Percentiles rank a stretch among this genome's conserved stretches.
Evolutionary conservation across 2,888 invertebrate genomes (phyloP).

Genomic region (Cyaniris semiargus): DNA sequence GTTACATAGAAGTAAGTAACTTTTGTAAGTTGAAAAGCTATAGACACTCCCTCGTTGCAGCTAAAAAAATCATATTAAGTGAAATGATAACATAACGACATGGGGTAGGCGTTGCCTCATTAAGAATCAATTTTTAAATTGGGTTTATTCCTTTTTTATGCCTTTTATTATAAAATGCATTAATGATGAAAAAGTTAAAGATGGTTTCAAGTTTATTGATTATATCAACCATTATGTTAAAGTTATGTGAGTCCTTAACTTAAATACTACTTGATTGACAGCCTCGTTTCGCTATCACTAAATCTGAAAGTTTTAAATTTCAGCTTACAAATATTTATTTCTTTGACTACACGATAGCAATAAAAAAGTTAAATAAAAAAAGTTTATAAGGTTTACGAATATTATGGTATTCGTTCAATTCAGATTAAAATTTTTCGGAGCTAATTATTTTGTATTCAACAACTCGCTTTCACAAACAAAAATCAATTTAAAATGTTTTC

Average conservation of each 20-base stretch:
- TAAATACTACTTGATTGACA: too few species aligned
- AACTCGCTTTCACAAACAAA: not conserved
- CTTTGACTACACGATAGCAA: too few species aligned
- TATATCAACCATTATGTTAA: too few species aligned
- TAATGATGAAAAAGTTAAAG: too few species aligned
- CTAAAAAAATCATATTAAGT: not conserved
- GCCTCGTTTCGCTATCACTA: too few species aligned
- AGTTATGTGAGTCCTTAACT: too few species aligned
- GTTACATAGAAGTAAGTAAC: too few species aligned
- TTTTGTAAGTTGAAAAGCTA: not conserved
- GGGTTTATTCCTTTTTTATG: not conserved
- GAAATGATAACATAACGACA: not conserved
- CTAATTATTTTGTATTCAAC: not conserved
- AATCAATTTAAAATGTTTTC: slow-evolving; percentile 11
- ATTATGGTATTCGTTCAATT: not conserved
- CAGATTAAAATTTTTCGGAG: not conserved
- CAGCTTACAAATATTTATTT: too few species aligned
- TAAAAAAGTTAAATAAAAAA: too few species aligned
- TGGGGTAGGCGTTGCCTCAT: not conserved
- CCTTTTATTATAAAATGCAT: not conserved
- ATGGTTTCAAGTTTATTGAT: too few species aligned
- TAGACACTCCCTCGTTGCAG: not conserved
- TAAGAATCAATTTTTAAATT: not conserved
- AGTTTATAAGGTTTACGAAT: not conserved
- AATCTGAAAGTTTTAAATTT: too few species aligned